Conservation (phyloP, 2,888 invertebrate genomes). For the Molanna angustata region DNA sequence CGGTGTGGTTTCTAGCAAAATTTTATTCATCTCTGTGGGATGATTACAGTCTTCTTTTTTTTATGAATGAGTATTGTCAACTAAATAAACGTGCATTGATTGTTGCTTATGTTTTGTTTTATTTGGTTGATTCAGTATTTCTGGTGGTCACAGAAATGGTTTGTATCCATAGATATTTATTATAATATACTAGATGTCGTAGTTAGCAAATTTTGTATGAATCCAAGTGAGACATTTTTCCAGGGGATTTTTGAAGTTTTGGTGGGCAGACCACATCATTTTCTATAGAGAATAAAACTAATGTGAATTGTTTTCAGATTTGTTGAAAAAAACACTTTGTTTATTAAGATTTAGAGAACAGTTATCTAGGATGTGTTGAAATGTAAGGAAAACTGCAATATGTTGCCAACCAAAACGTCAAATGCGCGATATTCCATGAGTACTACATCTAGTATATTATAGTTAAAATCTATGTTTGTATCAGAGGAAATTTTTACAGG, state of each 20-base stretch:
- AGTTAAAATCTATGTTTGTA: no score
- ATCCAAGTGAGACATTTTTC: no score
- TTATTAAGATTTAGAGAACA: no score
- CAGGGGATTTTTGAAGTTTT: no score
- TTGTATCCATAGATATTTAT: neutral
- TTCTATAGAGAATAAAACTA: neutral
- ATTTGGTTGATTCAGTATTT: conserved; percentile 8
- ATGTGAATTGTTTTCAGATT: no score
- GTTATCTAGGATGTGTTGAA: no score
- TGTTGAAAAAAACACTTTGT: no score
- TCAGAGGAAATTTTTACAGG: no score
- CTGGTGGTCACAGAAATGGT: neutral
- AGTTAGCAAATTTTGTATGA: no score
- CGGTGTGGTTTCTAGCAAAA: conserved; percentile 24
- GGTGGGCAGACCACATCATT: neutral
- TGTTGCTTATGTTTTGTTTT: conserved; percentile 32
- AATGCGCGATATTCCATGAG: neutral
- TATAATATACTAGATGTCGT: no score
- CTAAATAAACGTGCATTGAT: conserved; percentile 33
- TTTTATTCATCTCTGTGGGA: conserved; percentile 23
- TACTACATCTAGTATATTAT: neutral
- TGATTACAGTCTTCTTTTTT: conserved; percentile 21
- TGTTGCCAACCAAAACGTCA: no score
- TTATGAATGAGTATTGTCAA: conserved; percentile 29
- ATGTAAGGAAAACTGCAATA: no score